Conservation (phyloP, 2,888 invertebrate species). For the Biston stratarius region DNA sequence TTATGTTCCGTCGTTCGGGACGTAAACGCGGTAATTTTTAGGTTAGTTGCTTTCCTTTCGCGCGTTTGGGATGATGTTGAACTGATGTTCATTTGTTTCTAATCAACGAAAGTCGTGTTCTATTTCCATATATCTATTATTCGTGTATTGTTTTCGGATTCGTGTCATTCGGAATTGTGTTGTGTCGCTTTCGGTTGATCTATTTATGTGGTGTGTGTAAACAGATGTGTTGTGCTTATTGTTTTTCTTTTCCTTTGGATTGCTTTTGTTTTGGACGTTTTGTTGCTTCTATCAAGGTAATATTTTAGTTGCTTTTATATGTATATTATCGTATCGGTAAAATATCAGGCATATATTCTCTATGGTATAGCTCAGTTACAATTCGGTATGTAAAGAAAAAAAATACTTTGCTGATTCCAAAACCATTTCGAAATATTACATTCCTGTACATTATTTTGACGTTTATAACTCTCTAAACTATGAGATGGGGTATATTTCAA, state of each 20-base stretch:
- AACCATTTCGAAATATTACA: no score
- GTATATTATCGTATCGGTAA: no score
- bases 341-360: no score
- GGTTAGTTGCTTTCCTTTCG: conserved; percentile 75
- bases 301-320: not conserved
- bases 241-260: conserved; percentile 34
- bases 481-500: no score
- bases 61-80: conserved; percentile 60
- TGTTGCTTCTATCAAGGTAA: conserved; percentile 18
- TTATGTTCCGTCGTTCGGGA: conserved; percentile 60
- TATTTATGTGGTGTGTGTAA: conserved; percentile 24
- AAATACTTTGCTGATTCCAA: no score
- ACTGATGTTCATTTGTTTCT: conserved; percentile 42
- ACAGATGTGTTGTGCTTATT: conserved; percentile 20
- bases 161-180: conserved; percentile 20
- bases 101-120: conserved; percentile 32
- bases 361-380: no score
- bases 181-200: not conserved
- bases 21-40: conserved; percentile 69
- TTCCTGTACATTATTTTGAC: no score
- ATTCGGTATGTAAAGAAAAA: no score
- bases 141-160: conserved; percentile 10
- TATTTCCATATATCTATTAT: conserved; percentile 32
- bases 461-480: no score
- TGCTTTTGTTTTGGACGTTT: conserved; percentile 14